phyloP scores from a whole-genome alignment of 2,888 invertebrate genomes.

The Trachelus iudaicus region DNA sequence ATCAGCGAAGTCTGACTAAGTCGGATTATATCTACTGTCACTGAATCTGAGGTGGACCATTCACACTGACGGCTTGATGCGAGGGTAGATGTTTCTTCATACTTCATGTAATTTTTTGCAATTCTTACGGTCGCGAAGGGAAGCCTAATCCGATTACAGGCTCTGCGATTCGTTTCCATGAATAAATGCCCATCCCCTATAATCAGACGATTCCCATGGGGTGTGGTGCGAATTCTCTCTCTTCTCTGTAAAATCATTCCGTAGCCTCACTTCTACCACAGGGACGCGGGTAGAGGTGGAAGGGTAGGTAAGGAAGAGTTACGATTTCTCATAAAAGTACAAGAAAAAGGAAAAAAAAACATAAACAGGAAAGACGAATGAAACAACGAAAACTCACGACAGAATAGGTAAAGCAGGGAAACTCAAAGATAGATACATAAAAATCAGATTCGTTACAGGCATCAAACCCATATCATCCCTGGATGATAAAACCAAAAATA shows the following conservation, averaged over 20 bases:
- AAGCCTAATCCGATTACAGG: slow-evolving; percentile 1
- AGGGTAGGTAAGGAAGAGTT: not conserved
- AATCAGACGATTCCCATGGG: slow-evolving; percentile 2
- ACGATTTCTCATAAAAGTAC: not conserved
- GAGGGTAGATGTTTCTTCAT: not conserved
- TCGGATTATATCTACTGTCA: not conserved
- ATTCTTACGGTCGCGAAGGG: not conserved
- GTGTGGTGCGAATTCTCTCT: not conserved
- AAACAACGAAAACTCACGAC: not conserved
- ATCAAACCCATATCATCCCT: not conserved
- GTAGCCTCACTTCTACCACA: not conserved
- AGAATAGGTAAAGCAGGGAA: not conserved
- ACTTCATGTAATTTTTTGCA: not conserved
- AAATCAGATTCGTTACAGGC: not conserved
- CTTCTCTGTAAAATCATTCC: not conserved
- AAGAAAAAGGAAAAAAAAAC: not conserved
- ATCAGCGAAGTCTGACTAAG: not conserved
- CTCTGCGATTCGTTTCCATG: slow-evolving; percentile 2
- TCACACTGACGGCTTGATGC: not conserved
- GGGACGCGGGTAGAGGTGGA: not conserved
- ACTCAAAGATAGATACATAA: not conserved
- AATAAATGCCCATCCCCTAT: slow-evolving; percentile 1
- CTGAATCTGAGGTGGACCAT: not conserved
- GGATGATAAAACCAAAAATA: not conserved
- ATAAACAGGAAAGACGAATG: not conserved